phyloP scores from a whole-genome alignment of 2,113 vertebrate genomes.

The Ailuropoda melanoleuca region DNA sequence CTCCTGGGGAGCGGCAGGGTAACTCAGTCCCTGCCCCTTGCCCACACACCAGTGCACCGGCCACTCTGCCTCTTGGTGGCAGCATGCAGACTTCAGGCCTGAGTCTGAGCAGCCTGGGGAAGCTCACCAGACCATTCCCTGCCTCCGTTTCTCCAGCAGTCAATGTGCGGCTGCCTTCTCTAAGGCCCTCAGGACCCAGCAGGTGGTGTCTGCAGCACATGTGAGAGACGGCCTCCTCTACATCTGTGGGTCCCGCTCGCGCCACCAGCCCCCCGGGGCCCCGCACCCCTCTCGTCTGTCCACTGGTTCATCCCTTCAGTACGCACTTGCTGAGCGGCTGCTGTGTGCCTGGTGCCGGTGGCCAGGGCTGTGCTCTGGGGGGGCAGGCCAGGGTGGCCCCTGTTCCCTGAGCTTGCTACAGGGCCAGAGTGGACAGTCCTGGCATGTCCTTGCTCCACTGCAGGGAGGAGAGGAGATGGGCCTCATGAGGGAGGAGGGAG shows the following conservation, averaged over 20 bases:
- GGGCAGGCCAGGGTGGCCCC: not conserved
- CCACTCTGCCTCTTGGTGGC: not conserved
- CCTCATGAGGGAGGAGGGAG: not conserved
- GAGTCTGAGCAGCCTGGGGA: not conserved
- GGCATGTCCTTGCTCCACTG: not conserved
- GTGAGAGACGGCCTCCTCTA: not conserved
- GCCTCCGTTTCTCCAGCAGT: not conserved
- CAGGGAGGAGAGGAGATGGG: not conserved
- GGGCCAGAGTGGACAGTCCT: not conserved
- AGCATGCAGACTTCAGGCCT: not conserved
- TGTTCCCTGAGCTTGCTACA: not conserved
- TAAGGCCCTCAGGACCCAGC: not conserved
- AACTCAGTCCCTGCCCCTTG: not conserved
- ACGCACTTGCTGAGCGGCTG: not conserved
- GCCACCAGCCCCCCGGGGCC: not conserved
- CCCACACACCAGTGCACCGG: rapidly evolving
- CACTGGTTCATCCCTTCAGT: not conserved
- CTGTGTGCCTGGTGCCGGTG: not conserved
- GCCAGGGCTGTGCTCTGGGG: not conserved
- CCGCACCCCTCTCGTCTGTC: rapidly evolving
- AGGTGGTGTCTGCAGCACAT: not conserved
- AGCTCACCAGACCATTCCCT: not conserved
- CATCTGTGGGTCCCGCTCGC: not conserved
- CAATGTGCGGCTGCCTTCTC: not conserved
- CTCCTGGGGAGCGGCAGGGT: not conserved